These are phyloP conservation scores for Tetropium fuscum DNA, from an alignment of 2,888 invertebrate genomes.

Conservation along the genomic window DNA sequence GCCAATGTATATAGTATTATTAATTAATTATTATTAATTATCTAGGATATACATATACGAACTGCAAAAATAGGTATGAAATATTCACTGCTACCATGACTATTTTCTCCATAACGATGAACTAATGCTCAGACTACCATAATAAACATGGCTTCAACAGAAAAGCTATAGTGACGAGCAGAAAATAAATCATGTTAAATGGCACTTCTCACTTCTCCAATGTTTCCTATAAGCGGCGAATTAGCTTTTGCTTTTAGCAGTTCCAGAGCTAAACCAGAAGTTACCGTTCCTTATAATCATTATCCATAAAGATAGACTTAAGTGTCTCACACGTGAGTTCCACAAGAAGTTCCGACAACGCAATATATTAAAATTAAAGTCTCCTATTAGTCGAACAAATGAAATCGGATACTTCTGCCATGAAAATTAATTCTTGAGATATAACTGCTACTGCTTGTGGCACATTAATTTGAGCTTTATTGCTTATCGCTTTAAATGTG, in stretches of 20 bases:
- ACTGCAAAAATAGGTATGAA: too few species aligned
- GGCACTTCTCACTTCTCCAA: slow-evolving; percentile 22
- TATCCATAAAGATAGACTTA: slow-evolving; percentile 18
- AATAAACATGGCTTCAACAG: not conserved
- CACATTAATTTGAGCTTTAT: not conserved
- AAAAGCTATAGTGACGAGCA: not conserved
- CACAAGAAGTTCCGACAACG: not conserved
- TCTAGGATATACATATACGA: too few species aligned
- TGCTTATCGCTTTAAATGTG: not conserved
- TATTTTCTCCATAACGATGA: not conserved
- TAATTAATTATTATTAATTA: too few species aligned
- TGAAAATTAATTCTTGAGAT: slow-evolving; percentile 2
- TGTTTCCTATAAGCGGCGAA: slow-evolving; percentile 17
- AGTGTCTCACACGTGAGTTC: slow-evolving; percentile 22
- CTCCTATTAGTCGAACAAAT: slow-evolving; percentile 7
- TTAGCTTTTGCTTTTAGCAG: slow-evolving; percentile 27
- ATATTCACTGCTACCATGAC: too few species aligned
- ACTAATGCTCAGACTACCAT: not conserved
- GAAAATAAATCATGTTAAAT: slow-evolving; percentile 12
- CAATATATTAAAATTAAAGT: slow-evolving; percentile 18
- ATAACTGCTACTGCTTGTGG: not conserved
- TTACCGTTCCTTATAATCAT: slow-evolving; percentile 15
- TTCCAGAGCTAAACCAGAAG: slow-evolving; percentile 19
- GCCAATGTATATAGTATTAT: too few species aligned
- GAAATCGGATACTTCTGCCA: slow-evolving; percentile 11